Conservation (phyloP, 2,888 invertebrate genomes). For the Ichneumon xanthorius region DNA sequence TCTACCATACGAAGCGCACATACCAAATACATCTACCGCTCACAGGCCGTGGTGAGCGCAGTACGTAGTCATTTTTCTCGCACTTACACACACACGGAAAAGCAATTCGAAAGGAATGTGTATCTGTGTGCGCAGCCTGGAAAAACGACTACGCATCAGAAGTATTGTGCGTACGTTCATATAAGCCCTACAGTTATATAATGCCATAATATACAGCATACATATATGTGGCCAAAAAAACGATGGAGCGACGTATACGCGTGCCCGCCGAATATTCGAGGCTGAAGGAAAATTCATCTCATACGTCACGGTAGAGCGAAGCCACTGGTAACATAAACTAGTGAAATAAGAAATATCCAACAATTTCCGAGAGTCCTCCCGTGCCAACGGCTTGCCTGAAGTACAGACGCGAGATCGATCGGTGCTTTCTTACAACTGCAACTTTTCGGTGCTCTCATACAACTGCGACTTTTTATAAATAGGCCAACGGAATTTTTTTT, state of each 20-base stretch:
- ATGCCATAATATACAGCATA: not conserved
- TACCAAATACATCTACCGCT: constrained; percentile 4
- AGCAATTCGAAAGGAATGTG: constrained; percentile 13
- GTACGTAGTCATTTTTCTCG: constrained; percentile 16
- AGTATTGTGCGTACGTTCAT: constrained; percentile 12
- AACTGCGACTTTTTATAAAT: not conserved
- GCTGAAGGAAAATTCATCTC: constrained; percentile 13
- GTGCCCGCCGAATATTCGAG: not conserved
- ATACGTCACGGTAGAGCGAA: constrained; percentile 1
- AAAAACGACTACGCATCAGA: constrained; percentile 22
- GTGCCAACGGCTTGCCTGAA: not conserved
- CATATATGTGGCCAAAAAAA: not conserved
- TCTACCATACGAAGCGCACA: not conserved
- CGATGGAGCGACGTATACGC: not conserved
- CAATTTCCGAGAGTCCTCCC: constrained; percentile 1
- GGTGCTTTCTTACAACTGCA: not conserved
- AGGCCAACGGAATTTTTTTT: not conserved
- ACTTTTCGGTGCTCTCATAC: not conserved
- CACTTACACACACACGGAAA: not conserved
- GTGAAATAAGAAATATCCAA: not conserved
- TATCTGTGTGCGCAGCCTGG: not conserved
- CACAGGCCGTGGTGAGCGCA: not conserved
- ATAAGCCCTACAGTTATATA: not conserved
- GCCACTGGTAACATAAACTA: not conserved
- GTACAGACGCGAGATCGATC: constrained; percentile 2